These are phyloP conservation scores for Brienomyrus longianalis DNA, from an alignment of 2,113 vertebrate genomes.

Conservation along the genomic window DNA sequence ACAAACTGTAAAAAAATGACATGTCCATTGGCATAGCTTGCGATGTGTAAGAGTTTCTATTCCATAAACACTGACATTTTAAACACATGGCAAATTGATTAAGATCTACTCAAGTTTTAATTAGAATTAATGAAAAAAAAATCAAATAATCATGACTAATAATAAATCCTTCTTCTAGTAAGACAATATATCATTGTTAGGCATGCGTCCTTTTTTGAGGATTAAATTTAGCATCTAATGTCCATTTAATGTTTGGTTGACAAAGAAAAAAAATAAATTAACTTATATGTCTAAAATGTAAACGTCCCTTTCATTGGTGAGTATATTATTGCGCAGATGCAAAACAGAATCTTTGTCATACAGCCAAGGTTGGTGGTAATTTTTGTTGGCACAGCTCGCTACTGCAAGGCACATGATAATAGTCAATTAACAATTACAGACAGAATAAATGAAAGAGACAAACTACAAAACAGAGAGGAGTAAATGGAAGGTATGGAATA, in stretches of 20 bases:
- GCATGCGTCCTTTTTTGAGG: background rate
- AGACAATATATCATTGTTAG: background rate
- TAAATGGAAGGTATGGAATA: no score
- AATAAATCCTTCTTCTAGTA: background rate
- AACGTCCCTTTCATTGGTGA: background rate
- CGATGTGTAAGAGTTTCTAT: background rate
- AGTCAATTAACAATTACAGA: no score
- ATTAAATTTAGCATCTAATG: background rate
- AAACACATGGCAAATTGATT: background rate
- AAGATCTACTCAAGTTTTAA: background rate
- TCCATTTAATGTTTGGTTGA: background rate
- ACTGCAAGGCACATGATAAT: no score
- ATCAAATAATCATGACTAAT: background rate
- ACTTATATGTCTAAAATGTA: background rate
- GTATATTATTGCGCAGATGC: background rate
- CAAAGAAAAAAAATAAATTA: background rate
- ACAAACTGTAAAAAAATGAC: background rate
- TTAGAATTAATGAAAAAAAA: background rate
- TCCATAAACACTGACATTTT: background rate
- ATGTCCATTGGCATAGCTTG: background rate
- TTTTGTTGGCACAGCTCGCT: no score
- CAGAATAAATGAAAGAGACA: no score
- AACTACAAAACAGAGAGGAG: no score
- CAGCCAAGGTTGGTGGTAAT: no score
- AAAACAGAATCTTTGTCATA: no score